Percentiles rank a stretch among this genome's conserved stretches.
Conservation (phyloP, 2,888 invertebrate genomes). For the Phrixothrix hirtus region DNA sequence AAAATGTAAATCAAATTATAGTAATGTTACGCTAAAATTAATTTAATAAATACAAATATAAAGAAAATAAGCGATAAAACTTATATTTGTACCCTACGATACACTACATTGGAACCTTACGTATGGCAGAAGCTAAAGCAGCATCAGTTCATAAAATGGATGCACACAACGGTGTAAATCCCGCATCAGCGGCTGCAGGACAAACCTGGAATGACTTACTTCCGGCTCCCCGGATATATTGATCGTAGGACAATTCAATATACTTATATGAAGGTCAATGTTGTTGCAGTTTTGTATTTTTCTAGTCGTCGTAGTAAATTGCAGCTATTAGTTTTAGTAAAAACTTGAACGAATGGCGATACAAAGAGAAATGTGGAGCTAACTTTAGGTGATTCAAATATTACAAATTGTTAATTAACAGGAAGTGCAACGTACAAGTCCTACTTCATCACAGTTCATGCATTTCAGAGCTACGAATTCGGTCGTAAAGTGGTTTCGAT, state of each 20-base stretch:
- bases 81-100: background rate
- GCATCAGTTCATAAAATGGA: slow-evolving; percentile 21
- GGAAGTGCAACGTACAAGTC: slow-evolving; percentile 83
- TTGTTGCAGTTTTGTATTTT: slow-evolving; percentile 5
- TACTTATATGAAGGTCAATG: slow-evolving; percentile 14
- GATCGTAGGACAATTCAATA: slow-evolving; percentile 25
- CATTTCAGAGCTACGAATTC: slow-evolving; percentile 93
- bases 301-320: too few relatives aligned
- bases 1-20: too few relatives aligned
- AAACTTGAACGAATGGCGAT: too few relatives aligned
- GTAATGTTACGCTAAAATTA: too few relatives aligned
- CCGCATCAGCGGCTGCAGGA: slow-evolving; percentile 23
- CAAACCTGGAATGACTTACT: slow-evolving; percentile 26
- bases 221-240: slow-evolving; percentile 36
- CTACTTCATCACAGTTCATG: slow-evolving; percentile 95
- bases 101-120: slow-evolving; percentile 20
- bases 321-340: slow-evolving; percentile 1
- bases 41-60: background rate
- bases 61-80: background rate
- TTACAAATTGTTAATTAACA: slow-evolving; percentile 60
- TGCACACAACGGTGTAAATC: slow-evolving; percentile 16
- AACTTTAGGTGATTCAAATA: too few relatives aligned
- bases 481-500: slow-evolving; percentile 91
- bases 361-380: too few relatives aligned
- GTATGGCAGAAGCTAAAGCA: slow-evolving; percentile 21